Conservation (phyloP, 2,113 vertebrate species). For the Sakesphorus luctuosus region DNA sequence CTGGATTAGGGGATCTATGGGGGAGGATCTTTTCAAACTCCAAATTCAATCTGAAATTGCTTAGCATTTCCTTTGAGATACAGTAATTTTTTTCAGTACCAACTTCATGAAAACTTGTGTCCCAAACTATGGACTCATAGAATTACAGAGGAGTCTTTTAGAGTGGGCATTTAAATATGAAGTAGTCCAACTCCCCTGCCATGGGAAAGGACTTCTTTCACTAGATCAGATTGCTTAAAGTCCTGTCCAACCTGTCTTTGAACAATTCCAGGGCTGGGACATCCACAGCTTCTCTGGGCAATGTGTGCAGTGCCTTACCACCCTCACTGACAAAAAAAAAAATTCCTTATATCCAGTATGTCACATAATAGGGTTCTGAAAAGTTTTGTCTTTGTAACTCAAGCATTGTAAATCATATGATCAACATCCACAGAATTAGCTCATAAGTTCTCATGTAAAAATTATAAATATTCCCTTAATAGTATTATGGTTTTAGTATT, state of each 20-base stretch:
- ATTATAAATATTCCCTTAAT: not conserved
- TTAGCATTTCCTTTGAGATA: not conserved
- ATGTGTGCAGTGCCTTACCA: not conserved
- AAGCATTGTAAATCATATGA: not conserved
- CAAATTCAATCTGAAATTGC: not conserved
- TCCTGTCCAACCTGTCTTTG: not conserved
- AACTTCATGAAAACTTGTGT: not conserved
- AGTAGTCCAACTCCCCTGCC: fast-evolving
- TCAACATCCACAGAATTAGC: not conserved
- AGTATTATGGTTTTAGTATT: not conserved
- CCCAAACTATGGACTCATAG: not conserved
- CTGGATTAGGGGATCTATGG: not conserved
- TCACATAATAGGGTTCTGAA: not conserved
- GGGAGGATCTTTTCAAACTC: not conserved
- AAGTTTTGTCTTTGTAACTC: not conserved
- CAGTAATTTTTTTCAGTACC: not conserved
- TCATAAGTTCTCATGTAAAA: not conserved
- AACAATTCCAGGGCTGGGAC: not conserved
- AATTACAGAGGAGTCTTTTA: not conserved
- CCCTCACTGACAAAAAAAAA: fast-evolving
- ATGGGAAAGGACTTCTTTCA: not conserved
- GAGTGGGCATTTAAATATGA: not conserved
- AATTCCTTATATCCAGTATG: not conserved
- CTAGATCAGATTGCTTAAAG: fast-evolving
- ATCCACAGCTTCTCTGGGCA: not conserved